These are phyloP conservation scores for Platycheirus rosarum DNA, from an alignment of 2,888 invertebrate genomes.

Conservation along the genomic window DNA sequence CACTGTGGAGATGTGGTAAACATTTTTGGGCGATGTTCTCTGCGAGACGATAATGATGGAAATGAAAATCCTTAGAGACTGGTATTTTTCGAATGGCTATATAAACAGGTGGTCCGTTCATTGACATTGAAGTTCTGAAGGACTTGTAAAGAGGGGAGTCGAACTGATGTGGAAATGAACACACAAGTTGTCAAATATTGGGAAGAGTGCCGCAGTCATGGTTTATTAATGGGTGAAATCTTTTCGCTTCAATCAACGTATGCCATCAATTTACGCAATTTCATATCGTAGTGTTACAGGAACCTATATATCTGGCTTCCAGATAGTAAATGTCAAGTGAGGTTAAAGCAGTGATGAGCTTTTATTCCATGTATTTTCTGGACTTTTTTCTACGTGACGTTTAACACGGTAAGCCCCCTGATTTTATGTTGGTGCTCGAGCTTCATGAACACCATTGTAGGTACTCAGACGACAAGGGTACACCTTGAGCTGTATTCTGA, in stretches of 20 bases:
- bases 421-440: no score
- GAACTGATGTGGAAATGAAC: no score
- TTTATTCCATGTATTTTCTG: no score
- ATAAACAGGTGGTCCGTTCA: constrained; percentile 57
- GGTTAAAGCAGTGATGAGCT: no score
- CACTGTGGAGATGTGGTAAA: constrained; percentile 1
- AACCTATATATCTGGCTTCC: neutral
- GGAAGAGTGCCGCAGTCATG: constrained; percentile 47
- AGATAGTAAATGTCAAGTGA: neutral
- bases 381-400: no score
- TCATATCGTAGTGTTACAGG: neutral
- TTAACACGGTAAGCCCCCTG: no score
- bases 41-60: constrained; percentile 18
- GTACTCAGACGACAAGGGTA: no score
- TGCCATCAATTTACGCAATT: neutral
- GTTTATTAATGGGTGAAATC: constrained; percentile 51
- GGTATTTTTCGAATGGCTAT: no score
- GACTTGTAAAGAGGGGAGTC: neutral
- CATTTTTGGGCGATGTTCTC: constrained; percentile 16
- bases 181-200: constrained; percentile 13
- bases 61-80: constrained; percentile 18
- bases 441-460: no score
- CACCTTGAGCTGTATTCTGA: no score
- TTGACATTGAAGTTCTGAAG: neutral
- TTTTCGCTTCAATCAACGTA: constrained; percentile 34